phyloP scores from a whole-genome alignment of 2,888 invertebrate species.

The Pollenia angustigena region DNA sequence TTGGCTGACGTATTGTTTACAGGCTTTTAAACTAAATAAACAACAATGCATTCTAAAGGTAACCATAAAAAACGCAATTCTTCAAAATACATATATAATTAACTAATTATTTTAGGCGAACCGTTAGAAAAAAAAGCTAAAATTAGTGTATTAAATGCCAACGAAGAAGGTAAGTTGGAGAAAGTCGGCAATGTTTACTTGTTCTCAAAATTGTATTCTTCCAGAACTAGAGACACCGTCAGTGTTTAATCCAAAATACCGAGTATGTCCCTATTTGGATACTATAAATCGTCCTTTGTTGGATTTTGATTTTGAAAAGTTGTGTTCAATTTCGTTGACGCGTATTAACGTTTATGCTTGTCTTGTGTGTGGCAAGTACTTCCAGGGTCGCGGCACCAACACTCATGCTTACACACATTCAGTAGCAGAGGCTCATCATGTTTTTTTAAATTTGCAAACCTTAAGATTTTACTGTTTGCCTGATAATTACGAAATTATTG shows the following conservation, averaged over 20 bases:
- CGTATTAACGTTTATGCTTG: constrained; percentile 99
- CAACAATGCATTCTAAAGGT: constrained; percentile 72
- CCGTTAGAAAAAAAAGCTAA: constrained; percentile 69
- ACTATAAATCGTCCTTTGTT: constrained; percentile 98
- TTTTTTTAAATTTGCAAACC: constrained; percentile 97
- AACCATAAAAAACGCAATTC: not conserved
- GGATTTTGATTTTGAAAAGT: constrained; percentile 99
- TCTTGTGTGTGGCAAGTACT: constrained; percentile 99
- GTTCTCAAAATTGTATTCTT: not conserved
- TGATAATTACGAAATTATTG: constrained; percentile 99
- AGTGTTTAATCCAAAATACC: constrained; percentile 84
- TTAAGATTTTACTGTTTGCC: constrained; percentile 99
- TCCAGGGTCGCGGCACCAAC: constrained; percentile 97
- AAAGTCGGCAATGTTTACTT: not conserved
- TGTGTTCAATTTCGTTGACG: constrained; percentile 98
- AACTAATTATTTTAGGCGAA: constrained; percentile 36
- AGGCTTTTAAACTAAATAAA: constrained; percentile 14
- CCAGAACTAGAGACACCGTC: constrained; percentile 81
- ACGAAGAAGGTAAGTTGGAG: constrained; percentile 72
- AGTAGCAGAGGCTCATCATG: constrained; percentile 98
- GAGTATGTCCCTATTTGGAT: constrained; percentile 97
- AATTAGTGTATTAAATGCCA: constrained; percentile 35
- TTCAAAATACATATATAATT: not conserved
- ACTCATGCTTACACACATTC: constrained; percentile 99
- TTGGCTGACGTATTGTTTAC: not conserved